Base-by-base conservation (phyloP, 2,113 vertebrate genomes). In the Blennius ocellaris region DNA sequence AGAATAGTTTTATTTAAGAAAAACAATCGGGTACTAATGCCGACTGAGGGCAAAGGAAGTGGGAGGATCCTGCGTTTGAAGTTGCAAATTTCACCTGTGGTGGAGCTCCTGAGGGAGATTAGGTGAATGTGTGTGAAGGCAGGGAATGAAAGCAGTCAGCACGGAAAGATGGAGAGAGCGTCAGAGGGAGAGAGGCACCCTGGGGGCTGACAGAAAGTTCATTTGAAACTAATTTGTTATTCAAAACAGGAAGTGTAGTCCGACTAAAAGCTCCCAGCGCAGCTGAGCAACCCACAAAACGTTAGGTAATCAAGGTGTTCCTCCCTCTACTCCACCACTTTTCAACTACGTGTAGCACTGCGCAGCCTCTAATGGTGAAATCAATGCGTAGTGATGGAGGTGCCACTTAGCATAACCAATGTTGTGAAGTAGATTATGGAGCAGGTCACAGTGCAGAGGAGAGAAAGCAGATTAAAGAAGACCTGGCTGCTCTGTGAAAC, bases 391-490 rank as follows among this genome's bases (percentile, higher is more conserved):
- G 79, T 66, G 83, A 84, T 88, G 84, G 88, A 91, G 85, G 88
- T 82, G 77, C 71, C 88, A 88, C 85, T 93, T 86, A 91, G 88
- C 87, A 90, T 90, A 91, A 88, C 76, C 78, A 74, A 78, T 88
- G 85, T 83, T 76, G 86, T 75, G 82, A 90, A 93, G 82, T 67
- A 86, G 90, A 89, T 93, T 92, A 92, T 70, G 69, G 77, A 83
- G 78, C 44, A 67, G 87, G 81, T 89, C 81, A 78, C 54, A 60
- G 70, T 73, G 73, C 58, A 69, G 54, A n/a, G 60, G 57, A 37
- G 30, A 48, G 68, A 47, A 2, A 41, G 48, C 61, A 53, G 69
- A 62, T 6, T 30, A 30, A 30, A 30, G 58, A 67, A 54, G 72
- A 43, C 44, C 48, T 5, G 59, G 53, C 54, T 11, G 47, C 62